Base-by-base conservation (phyloP, 2,888 invertebrate species). In the Harmothoe impar region DNA sequence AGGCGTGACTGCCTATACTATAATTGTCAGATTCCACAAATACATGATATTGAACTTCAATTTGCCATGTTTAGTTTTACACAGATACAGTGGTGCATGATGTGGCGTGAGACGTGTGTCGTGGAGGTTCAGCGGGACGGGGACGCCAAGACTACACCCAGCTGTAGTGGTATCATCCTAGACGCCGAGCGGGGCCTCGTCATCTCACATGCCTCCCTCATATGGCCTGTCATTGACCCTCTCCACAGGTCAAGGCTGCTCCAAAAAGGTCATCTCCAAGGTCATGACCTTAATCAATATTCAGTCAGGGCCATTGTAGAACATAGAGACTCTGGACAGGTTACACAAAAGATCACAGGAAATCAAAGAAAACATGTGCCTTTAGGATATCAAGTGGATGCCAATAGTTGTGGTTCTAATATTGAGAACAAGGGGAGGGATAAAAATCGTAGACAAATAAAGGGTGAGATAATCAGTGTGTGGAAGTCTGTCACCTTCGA, bases 131-230 rank as follows among this genome's bases (percentile, higher is more conserved):
- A 25, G 15, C 0, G 89, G n/a, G 20, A 5, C 5, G 62, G 68
- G 10, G 31, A n/a, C 31, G 25, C n/a, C 17, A 33, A 62, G n/a
- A 33, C n/a, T 3, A 56, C 29, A 31, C 23, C 90, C 25, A 91
- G 92, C 56, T 90, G 92, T 43, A 92, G 92, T 81, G 92, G 91
- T 12, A 89, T 92, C 62, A 25, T 92, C n/a, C 7, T 92, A 10
- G 77, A 90, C 56, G 25, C 62, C 20, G 25, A 78, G 7, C n/a
- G 31, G n/a, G 92, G 92, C 20, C 52, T 78, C n/a, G 84, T 92
- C 15, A 23, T 92, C 23, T 89, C 92, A 29, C 90, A 91, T 52
- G 90, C 78, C n/a, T 91, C 92, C 23, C 10, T 91, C 25, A 85
- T 92, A 29, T 62, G 78, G 51, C 85, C 91, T 7, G 29, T 56